These are phyloP conservation scores for Sebastes diploproa DNA, from an alignment of 2,797 vertebrate genomes.

Conservation along the genomic window DNA sequence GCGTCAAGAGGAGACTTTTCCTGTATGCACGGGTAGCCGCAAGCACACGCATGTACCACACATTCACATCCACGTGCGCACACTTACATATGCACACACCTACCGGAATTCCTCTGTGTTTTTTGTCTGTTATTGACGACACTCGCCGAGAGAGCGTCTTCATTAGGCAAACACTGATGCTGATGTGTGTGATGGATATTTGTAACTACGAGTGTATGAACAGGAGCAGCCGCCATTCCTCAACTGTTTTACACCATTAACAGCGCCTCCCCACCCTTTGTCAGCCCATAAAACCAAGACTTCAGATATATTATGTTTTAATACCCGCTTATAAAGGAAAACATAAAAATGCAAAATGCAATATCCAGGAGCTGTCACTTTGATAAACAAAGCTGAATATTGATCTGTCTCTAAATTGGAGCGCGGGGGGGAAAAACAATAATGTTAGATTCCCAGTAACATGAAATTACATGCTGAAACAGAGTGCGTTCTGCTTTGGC, in stretches of 20 bases:
- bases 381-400: constrained; percentile 89
- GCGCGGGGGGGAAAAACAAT: constrained; percentile 77
- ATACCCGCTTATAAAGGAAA: constrained; percentile 86
- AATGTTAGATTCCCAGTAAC: constrained; percentile 86
- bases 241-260: constrained; percentile 84
- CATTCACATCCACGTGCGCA: not conserved
- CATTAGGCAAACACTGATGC: constrained; percentile 81
- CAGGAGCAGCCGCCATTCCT: constrained; percentile 76
- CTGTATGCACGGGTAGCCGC: constrained; percentile 5
- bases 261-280: constrained; percentile 77
- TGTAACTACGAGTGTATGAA: constrained; percentile 78
- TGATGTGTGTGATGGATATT: constrained; percentile 82
- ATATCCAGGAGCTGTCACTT: constrained; percentile 85
- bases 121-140: constrained; percentile 73
- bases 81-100: not conserved
- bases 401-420: constrained; percentile 86
- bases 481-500: constrained; percentile 78
- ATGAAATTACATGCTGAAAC: constrained; percentile 85
- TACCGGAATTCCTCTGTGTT: constrained; percentile 41
- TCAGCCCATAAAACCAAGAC: constrained; percentile 83
- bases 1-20: constrained; percentile 44
- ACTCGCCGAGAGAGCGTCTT: constrained; percentile 76
- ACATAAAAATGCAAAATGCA: constrained; percentile 88
- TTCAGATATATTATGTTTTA: constrained; percentile 87
- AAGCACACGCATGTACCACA: not conserved